Percentiles rank a stretch among this genome's conserved stretches.
Evolutionary conservation across 2,113 vertebrate genomes (phyloP).

Genomic region (Ursus arctos): DNA sequence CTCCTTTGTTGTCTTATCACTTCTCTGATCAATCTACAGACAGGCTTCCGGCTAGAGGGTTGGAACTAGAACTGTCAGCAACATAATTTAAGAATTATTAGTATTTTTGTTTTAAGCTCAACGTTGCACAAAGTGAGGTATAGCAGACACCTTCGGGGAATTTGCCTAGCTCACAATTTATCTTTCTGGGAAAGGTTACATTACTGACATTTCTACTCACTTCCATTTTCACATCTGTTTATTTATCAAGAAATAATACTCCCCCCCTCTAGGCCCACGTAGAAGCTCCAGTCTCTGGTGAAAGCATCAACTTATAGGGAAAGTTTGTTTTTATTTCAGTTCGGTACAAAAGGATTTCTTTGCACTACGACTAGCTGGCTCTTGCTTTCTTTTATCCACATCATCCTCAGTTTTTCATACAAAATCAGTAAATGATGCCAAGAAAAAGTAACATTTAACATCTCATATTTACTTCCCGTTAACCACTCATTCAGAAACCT

Average conservation of each 20-base stretch:
- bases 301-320: not conserved
- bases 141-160: not conserved
- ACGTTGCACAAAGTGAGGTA: not conserved
- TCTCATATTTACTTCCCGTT: conserved; percentile 13
- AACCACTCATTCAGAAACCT: not conserved
- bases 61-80: not conserved
- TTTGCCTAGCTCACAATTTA: conserved; percentile 27
- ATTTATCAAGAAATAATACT: conserved; percentile 20
- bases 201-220: not conserved
- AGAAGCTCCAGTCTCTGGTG: not conserved
- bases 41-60: not conserved
- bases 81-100: not conserved
- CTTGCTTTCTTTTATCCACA: conserved; percentile 14
- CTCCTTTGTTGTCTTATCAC: not conserved
- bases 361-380: not conserved
- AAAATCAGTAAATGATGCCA: not conserved
- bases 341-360: conserved; percentile 7
- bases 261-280: not conserved
- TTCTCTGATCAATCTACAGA: not conserved
- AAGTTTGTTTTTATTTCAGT: conserved; percentile 39
- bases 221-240: not conserved
- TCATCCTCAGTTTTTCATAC: not conserved
- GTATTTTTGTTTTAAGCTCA: not conserved
- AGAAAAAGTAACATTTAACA: conserved; percentile 2
- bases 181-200: not conserved